Percentiles rank a stretch among this genome's conserved stretches.
Conservation (phyloP, 2,797 vertebrate genomes). For the Helarctos malayanus region DNA sequence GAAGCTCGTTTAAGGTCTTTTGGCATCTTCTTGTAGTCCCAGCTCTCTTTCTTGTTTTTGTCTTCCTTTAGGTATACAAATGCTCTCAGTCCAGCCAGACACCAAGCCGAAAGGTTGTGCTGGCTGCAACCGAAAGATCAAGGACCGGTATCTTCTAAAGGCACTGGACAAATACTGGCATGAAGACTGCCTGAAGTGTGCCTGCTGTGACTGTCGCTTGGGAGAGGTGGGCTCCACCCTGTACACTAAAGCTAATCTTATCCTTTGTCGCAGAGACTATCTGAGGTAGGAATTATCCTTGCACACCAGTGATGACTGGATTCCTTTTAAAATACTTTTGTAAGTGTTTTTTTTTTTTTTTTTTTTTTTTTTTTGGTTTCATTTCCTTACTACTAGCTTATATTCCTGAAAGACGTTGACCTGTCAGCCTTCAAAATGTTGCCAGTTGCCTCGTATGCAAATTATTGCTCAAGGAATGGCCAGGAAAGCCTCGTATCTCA, state of each 20-base stretch:
- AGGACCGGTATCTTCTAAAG: constrained; percentile 99
- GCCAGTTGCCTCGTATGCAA: neutral
- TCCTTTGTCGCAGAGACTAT: constrained; percentile 98
- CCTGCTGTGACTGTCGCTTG: constrained; percentile 98
- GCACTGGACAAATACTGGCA: constrained; percentile 99
- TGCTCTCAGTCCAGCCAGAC: constrained; percentile 99
- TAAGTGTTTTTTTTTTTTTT: constrained; percentile 44
- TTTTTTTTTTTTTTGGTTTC: neutral
- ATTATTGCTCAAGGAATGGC: neutral
- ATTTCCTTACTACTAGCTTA: neutral
- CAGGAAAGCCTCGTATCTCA: neutral
- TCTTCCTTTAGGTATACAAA: constrained; percentile 97
- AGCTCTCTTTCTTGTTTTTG: constrained; percentile 62
- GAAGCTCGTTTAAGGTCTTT: neutral
- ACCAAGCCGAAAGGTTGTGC: constrained; percentile 99
- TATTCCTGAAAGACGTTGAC: constrained; percentile 23
- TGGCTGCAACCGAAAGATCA: constrained; percentile 99
- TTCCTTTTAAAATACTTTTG: constrained; percentile 70
- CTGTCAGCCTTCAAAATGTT: neutral
- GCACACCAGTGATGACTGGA: constrained; percentile 70
- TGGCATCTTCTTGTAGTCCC: neutral
- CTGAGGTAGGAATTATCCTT: constrained; percentile 93
- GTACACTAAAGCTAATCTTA: constrained; percentile 99
- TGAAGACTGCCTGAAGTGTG: constrained; percentile 99
- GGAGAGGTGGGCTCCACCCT: constrained; percentile 99